Base-by-base conservation (phyloP, 2,888 invertebrate species). In the Deroplatys truncata region DNA sequence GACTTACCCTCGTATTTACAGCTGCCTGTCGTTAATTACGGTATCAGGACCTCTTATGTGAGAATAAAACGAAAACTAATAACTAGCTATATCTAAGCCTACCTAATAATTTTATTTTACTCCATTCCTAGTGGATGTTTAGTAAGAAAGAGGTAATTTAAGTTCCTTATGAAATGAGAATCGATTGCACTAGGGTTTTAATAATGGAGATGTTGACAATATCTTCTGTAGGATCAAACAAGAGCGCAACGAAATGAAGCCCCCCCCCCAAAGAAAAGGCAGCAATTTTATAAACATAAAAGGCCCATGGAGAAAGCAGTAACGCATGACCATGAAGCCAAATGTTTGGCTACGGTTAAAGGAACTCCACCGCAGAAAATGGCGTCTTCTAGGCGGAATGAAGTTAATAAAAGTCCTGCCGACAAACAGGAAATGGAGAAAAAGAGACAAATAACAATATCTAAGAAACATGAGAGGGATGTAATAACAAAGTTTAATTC, bases 401-500 rank as follows among this genome's bases (percentile, higher is more conserved):
- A 87, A 87, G 35, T 87, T 87, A 87, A 87, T 87, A 87, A 83
- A 87, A 87, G 87, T 83, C 82, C n/a, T 87, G 87, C 82, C 82
- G 83, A 82, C 82, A 28, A 35, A 86, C 28, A 86, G 49, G 9
- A 82, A 72, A 29, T 20, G 31, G 29, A 25, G 28, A 43, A 85
- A 43, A 85, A 56, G 28, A 49, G 28, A 82, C 87, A 87, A 87
- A 87, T 35, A 87, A 87, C 87, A 82, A 87, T 87, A 87, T 35
- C 56, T 72, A 72, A 16, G 56, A 72, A 72, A 35, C 31, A 35
- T 82, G 82, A 35, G 83, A 35, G 83, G 16, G 83, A 87, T 87
- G 43, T 83, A 87, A 87, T 83, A 87, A 87, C 83, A 83, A 87
- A 87, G 82, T 87, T 87, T 87, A 87, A 87, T 87, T 87, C 87